phyloP scores from a whole-genome alignment of 35 echinoderm and acorn worm genomes.

The Heliocidaris tuberculata region DNA sequence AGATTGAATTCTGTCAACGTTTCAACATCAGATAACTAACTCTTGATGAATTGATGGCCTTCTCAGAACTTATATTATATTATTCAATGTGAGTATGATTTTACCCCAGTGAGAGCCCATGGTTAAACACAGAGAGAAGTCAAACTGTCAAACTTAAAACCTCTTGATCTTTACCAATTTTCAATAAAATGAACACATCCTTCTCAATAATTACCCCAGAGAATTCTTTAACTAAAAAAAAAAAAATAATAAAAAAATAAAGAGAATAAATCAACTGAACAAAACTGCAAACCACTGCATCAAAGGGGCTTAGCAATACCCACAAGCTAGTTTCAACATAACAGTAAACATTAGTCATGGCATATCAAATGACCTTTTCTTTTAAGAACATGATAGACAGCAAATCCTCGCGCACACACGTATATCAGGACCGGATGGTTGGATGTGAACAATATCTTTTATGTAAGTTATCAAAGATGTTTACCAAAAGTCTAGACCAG shows the following conservation, averaged over 20 bases:
- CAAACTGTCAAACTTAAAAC: neutral
- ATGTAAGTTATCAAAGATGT: neutral
- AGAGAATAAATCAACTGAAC: neutral
- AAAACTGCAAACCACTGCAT: too few species aligned
- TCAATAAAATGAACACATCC: neutral
- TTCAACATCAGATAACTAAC: too few species aligned
- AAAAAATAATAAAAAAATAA: neutral
- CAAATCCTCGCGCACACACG: neutral
- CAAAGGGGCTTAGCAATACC: neutral
- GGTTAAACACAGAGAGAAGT: neutral
- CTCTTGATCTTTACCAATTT: neutral
- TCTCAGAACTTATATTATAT: too few species aligned
- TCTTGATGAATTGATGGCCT: too few species aligned
- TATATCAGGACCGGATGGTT: neutral
- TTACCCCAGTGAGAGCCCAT: too few species aligned
- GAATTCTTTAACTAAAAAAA: neutral
- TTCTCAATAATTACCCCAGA: neutral
- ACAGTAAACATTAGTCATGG: neutral
- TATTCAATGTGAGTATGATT: too few species aligned
- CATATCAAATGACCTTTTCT: neutral
- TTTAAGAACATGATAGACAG: neutral
- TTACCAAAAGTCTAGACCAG: neutral
- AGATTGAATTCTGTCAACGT: too few species aligned
- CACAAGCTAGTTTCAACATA: neutral
- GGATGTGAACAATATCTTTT: slow-evolving; percentile 3